phyloP scores from a whole-genome alignment of 1,140 invertebrate species.

The Drosophila rhopaloa region DNA sequence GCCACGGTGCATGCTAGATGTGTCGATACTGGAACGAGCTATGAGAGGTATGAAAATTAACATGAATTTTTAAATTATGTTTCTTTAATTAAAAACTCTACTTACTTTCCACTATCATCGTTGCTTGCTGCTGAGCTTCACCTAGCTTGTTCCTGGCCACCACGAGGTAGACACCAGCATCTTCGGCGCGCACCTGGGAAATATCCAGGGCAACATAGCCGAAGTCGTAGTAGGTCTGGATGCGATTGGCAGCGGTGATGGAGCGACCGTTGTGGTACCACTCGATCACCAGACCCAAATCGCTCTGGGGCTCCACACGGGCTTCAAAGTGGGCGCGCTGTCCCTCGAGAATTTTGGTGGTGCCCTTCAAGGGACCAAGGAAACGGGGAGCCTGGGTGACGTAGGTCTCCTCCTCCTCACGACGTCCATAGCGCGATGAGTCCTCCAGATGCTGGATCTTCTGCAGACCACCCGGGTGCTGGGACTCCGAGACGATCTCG shows the following conservation, averaged over 20 bases:
- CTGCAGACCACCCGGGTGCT: constrained; percentile 94
- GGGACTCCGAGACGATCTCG: constrained; percentile 93
- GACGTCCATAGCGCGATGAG: constrained; percentile 88
- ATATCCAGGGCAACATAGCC: constrained; percentile 98
- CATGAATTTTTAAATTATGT: fast-evolving
- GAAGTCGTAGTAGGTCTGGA: constrained; percentile 97
- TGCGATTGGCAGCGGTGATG: constrained; percentile 93
- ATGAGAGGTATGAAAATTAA: not conserved
- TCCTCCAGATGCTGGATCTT: constrained; percentile 96
- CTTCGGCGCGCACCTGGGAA: constrained; percentile 92
- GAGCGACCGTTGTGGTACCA: constrained; percentile 96
- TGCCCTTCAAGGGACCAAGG: constrained; percentile 94
- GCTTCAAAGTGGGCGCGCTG: constrained; percentile 98
- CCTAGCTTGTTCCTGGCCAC: constrained; percentile 95
- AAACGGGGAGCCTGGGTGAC: constrained; percentile 93
- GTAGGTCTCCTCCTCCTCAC: constrained; percentile 89
- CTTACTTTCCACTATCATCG: constrained; percentile 95
- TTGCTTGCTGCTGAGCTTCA: constrained; percentile 92
- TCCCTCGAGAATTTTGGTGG: constrained; percentile 97
- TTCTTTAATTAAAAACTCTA: constrained; percentile 44
- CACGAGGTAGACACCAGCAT: constrained; percentile 94
- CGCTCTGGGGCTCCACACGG: constrained; percentile 96
- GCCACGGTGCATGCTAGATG: constrained; percentile 93
- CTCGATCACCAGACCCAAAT: constrained; percentile 94
- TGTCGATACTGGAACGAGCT: constrained; percentile 94